Evolutionary conservation across 53 echinoderm and acorn worm genomes (phyloP), one percentile per base, ranked within the genome.

Genomic region (Stichopus horrens): DNA sequence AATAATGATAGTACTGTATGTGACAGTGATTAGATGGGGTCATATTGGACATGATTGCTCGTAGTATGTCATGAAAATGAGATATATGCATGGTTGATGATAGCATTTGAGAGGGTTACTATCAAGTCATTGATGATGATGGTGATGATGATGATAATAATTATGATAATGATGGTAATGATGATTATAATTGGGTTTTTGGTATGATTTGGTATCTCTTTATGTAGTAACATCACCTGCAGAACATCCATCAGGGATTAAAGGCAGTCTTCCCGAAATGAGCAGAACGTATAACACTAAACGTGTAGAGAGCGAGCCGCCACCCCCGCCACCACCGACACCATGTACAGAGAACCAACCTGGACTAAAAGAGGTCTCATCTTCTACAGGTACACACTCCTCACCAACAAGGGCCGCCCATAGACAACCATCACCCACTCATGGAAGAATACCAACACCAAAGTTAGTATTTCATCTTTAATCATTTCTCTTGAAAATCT

Each of bases 351-450:
- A 84, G 53, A 89, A 90, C 55, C 75, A 90, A 67, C 76, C 89
- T 16, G 89, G 89, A 56, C 81, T 86, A 11, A 74, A 83, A 16
- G 90, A 90, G 21, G n/a, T 20, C 71, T 71, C 18, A 71, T n/a
- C 71, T 20, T 77, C 86, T 67, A 82, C 83, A 53, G 86, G 93
- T 6, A 94, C 91, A 73, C 94, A 96, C 77, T 93, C 94, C 37
- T 91, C 86, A 60, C 93, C 90, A 84, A 84, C 88, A 9, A 90
- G 19, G 18, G 81, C 94, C 23, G 78, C 89, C 37, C 90, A 95
- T 58, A 93, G 89, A 78, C 95, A 93, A 75, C 96, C 96, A 21
- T 96, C 96, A 21, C 96, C 95, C 23, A 93, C 93, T 76, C 93
- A 95, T 88, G 88, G 92, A 77, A 83, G 93, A 75, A 90, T 88